A percentile compares a stretch with the other conserved stretches of the same genome.
Evolutionary conservation across 2,888 invertebrate genomes (phyloP).

Genomic region (Nomada fabriciana): DNA sequence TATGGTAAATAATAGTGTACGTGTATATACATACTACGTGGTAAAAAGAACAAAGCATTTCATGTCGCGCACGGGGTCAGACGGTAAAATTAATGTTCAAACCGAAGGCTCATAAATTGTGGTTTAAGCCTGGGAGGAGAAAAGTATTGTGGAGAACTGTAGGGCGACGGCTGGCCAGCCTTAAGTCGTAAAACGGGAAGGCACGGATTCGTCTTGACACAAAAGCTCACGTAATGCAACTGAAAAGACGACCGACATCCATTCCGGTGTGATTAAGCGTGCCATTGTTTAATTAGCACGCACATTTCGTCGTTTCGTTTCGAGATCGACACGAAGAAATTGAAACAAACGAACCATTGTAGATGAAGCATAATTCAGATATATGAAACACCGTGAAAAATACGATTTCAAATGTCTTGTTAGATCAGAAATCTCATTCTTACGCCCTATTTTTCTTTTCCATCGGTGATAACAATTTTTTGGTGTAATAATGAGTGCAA

Average conservation of each 20-base stretch:
- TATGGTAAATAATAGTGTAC: neutral
- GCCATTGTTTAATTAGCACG: constrained; percentile 42
- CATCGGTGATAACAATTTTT: no score
- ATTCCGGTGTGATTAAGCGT: constrained; percentile 3
- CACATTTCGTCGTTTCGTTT: neutral
- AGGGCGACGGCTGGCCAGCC: constrained; percentile 45
- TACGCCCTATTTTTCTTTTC: no score
- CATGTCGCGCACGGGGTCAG: constrained; percentile 45
- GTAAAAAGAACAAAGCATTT: constrained; percentile 44
- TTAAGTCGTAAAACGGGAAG: constrained; percentile 48
- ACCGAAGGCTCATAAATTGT: constrained; percentile 64
- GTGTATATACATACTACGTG: constrained; percentile 9
- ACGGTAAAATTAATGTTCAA: constrained; percentile 62
- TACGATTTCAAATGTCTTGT: neutral
- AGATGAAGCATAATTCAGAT: neutral
- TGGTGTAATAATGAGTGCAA: no score
- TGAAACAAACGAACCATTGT: constrained; percentile 6
- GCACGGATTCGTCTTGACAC: constrained; percentile 18
- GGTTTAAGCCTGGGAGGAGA: constrained; percentile 56
- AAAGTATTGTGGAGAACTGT: constrained; percentile 53
- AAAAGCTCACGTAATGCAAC: constrained; percentile 22
- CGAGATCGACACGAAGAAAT: no score
- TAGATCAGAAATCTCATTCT: no score
- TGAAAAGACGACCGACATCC: constrained; percentile 19
- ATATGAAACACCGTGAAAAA: neutral